phyloP scores from a whole-genome alignment of 2,797 vertebrate species.

The Epinephelus awoara region DNA sequence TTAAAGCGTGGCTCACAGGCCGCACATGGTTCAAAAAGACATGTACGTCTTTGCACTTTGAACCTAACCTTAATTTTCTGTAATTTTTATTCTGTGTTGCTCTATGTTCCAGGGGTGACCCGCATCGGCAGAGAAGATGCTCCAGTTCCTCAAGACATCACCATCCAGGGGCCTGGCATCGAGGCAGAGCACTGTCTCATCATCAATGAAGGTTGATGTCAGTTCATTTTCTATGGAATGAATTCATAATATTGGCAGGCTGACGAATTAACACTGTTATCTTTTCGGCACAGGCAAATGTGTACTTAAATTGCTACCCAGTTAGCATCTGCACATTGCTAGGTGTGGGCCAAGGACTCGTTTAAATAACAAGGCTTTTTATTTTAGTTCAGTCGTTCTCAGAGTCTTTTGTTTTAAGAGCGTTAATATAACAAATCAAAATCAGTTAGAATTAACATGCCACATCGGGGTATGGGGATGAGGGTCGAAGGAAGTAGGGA shows the following conservation, averaged over 20 bases:
- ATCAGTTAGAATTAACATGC: background rate
- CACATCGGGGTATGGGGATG: background rate
- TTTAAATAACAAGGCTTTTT: constrained; percentile 14
- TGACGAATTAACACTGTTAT: background rate
- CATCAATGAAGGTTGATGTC: constrained; percentile 80
- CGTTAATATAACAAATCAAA: background rate
- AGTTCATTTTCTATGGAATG: constrained; percentile 20
- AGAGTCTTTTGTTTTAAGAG: background rate
- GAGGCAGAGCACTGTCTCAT: constrained; percentile 88
- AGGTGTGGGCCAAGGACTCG: background rate
- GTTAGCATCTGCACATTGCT: background rate
- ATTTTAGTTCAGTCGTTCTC: background rate
- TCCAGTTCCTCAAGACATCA: constrained; percentile 85
- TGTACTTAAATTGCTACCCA: background rate
- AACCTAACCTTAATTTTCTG: background rate
- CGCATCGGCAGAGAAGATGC: constrained; percentile 87
- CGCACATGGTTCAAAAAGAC: constrained; percentile 11
- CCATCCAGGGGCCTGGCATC: constrained; percentile 84
- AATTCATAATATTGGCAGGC: background rate
- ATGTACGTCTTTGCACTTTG: background rate
- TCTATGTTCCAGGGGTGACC: constrained; percentile 81
- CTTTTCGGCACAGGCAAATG: background rate
- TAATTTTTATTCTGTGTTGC: background rate
- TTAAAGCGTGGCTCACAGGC: constrained; percentile 12
- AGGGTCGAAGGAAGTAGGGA: no score